Evolutionary conservation across 2,888 invertebrate species (phyloP).

Genomic region (Merodon equestris): DNA sequence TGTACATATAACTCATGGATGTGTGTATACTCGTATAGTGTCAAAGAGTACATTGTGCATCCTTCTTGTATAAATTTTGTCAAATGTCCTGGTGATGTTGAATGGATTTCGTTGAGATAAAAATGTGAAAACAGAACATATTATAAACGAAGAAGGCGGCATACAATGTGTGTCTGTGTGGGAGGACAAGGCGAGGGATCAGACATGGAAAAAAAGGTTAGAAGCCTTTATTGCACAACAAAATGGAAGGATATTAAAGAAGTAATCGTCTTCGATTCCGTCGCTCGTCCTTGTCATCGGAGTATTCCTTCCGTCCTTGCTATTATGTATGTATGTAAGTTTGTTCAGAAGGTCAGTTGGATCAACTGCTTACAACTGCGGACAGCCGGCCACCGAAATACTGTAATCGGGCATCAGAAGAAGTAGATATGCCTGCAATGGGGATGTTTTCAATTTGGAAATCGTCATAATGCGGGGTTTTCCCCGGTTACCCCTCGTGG

Average conservation of each 20-base stretch:
- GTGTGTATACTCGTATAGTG: constrained; percentile 13
- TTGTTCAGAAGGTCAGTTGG: constrained; percentile 21
- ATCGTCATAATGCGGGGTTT: constrained; percentile 29
- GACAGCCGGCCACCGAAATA: neutral
- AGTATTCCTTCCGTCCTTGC: neutral
- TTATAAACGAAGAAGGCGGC: neutral
- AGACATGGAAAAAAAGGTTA: neutral
- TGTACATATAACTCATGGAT: neutral
- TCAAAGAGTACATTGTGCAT: neutral
- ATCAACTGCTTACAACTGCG: neutral
- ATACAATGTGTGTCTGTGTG: neutral
- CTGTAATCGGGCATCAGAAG: constrained; percentile 9
- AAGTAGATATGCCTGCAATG: constrained; percentile 14
- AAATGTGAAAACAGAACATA: constrained; percentile 13
- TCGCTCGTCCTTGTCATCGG: neutral
- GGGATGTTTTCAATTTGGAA: constrained; percentile 21
- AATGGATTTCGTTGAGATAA: constrained; percentile 20
- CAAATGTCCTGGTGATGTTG: constrained; percentile 21
- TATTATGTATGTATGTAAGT: constrained; percentile 1
- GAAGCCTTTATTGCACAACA: constrained; percentile 31
- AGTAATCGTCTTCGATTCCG: constrained; percentile 23
- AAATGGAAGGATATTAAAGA: constrained; percentile 27
- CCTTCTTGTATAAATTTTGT: constrained; percentile 17
- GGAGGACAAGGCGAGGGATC: neutral
- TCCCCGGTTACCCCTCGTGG: neutral